Base-by-base conservation (phyloP, 2,113 vertebrate genomes). In the Morphnarchus princeps region DNA sequence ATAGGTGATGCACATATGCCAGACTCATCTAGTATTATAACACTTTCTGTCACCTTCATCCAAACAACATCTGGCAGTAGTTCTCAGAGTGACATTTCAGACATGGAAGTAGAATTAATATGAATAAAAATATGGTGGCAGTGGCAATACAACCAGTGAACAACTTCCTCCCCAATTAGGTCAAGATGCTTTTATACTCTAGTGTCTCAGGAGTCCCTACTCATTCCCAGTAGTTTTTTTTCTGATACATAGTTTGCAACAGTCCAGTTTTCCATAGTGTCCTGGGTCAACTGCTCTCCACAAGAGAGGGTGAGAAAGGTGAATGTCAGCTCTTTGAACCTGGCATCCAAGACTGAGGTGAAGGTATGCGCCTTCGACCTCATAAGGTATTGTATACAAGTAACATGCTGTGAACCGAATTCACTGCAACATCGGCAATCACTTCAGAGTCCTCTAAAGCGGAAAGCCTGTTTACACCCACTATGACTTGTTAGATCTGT, bases 61-160 rank as follows among this genome's bases (percentile, higher is more conserved):
- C 86, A 96, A 96, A 97, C 89, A 97, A 95, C 95, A 97, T 94
- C 96, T 97, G 96, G 91, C 95, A 96, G 81, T 86, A 89, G 78
- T 88, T 94, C 92, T 91, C 91, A 91, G 76, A 95, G 81, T 94
- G 82, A 93, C 67, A 84, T 97, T 95, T 95, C 90, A 92, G 80
- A 94, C 40, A 89, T 43, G 40, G 61, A 95, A 83, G 73, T 80
- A 93, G 94, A 96, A 97, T 96, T 84, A 95, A 87, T 85, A 42
- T 15, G 85, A 96, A 97, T 82, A 86, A 95, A 91, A 96, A 94
- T 61, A 85, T 52, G 77, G 80, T 90, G 49, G 49, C 10, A 55
- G 63, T 36, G 59, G 45, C 38, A 87, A 36, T 77, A 80, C 59
- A 70, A 63, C 18, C 29, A 81, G 58, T 47, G 77, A 95, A 58